Evolutionary conservation across 1,140 invertebrate genomes (phyloP).

Genomic region (Apocrypta bakeri): DNA sequence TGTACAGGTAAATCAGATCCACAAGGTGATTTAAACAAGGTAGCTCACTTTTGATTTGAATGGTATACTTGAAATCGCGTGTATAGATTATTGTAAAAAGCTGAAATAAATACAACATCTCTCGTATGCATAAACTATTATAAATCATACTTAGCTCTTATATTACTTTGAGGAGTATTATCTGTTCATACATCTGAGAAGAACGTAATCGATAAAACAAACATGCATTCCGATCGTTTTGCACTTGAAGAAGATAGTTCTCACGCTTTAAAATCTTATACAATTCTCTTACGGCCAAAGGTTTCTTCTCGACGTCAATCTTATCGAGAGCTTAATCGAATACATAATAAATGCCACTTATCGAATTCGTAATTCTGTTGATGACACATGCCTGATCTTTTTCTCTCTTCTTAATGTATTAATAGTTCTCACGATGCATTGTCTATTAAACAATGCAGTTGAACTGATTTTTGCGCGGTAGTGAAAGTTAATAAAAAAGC

Average conservation of each 20-base stretch:
- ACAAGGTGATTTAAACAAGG: too few species aligned
- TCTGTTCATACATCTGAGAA: background rate
- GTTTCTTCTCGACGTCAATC: background rate
- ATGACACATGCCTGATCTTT: background rate
- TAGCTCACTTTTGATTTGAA: too few species aligned
- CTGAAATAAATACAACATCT: background rate
- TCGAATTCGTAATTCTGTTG: slow-evolving; percentile 14
- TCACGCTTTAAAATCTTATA: slow-evolving; percentile 5
- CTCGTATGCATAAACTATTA: background rate
- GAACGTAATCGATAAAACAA: background rate
- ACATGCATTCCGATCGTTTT: background rate
- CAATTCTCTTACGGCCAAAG: background rate
- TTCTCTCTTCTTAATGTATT: background rate
- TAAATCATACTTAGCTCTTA: background rate
- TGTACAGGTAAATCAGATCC: too few species aligned
- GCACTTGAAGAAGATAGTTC: background rate
- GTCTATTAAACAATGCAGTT: background rate
- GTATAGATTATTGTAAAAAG: background rate
- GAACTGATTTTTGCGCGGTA: background rate
- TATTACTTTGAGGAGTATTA: background rate
- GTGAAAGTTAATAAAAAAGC: background rate
- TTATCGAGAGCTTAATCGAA: slow-evolving; percentile 33
- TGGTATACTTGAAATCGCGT: background rate
- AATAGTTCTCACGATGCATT: background rate
- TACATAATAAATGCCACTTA: background rate